Base-by-base conservation (phyloP, 2,113 vertebrate genomes). In the Anhinga rufa region DNA sequence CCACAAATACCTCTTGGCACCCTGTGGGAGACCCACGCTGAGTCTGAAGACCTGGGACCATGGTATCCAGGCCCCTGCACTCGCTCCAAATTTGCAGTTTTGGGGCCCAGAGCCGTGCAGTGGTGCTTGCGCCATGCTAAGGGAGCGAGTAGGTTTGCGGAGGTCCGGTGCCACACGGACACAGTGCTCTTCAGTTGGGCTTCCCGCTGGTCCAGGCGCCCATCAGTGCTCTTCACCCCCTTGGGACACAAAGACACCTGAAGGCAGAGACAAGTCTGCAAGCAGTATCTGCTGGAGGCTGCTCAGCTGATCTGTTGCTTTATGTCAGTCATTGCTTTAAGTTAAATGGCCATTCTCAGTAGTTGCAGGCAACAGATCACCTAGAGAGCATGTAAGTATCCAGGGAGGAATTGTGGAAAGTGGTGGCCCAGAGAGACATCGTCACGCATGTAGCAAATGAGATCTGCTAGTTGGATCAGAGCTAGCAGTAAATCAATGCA, bases 201-300 rank as follows among this genome's bases (percentile, higher is more conserved):
- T 85, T 80, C 19, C 26, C 2, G 4, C 21, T 55, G 40, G 31
- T 65, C 38, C 29, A 29, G n/a, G n/a, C 0, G 1, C 46, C 32
- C 0, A 0, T 22, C 31, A n/a, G 13, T 0, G 9, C 22, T 84
- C n/a, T 60, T 74, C 40, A 14, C 22, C 2, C 17, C 3, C 2
- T 9, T 49, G 36, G 29, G 61, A 44, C 1, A 3, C 31, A 36
- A 28, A 26, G 52, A 20, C 9, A 46, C 14, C 24, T 44, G 36
- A 57, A 86, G 34, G 36, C 49, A 57, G 38, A 16, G 55, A 36
- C 29, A 36, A 40, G 34, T 48, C 69, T 31, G 25, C 29, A 18
- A 46, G 44, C 17, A 57, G 18, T n/a, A 21, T 22, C 49, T 70
- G 24, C 49, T 76, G 44, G 42, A 81, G 44, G 29, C 55, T 55